Base-by-base conservation (phyloP, 2,797 vertebrate genomes). In the Oceanodroma leucorhoa region DNA sequence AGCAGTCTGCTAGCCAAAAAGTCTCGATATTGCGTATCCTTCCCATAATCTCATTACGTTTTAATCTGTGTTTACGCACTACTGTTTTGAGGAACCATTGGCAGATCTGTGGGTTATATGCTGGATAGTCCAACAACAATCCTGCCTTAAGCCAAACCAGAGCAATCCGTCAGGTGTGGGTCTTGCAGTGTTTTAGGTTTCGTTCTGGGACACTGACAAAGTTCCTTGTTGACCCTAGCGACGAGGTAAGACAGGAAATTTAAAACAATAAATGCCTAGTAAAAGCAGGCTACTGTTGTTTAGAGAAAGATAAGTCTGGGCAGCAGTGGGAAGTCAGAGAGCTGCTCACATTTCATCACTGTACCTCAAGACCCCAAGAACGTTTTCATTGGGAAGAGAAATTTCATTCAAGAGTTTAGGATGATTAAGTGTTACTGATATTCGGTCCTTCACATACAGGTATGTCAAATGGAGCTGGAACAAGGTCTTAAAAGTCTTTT, bases 281-380 rank as follows among this genome's bases (percentile, higher is more conserved):
- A 43, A 67, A 83, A 94, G 90, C 73, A 95, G 90, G 87, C 73
- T 54, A 4, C 90, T 82, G 84, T 45, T 75, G 83, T 32, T 84
- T 51, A 83, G 93, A 71, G 82, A 51, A 55, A 67, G 78, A 6
- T 30, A 32, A 43, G 40, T 65, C 78, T 93, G 78, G 69, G 54
- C 55, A 72, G 89, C 70, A 32, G 15, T 5, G 61, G 69, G 55
- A 34, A n/a, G 27, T 45, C 91, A n/a, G 87, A 73, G 73, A 29
- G 73, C 58, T 34, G 41, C 73, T 97, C 94, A 96, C 77, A 96
- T 87, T 30, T 77, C 82, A 20, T 94, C 81, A 2, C 82, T 95
- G 40, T 97, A 98, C 89, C 66, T 87, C 94, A 98, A 51, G 46
- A 97, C 60, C 17, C 97, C 97, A 3, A 98, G 72, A 22, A 98